Evolutionary conservation across 2,113 vertebrate species (phyloP).

Genomic region (Melanocharis versteri): DNA sequence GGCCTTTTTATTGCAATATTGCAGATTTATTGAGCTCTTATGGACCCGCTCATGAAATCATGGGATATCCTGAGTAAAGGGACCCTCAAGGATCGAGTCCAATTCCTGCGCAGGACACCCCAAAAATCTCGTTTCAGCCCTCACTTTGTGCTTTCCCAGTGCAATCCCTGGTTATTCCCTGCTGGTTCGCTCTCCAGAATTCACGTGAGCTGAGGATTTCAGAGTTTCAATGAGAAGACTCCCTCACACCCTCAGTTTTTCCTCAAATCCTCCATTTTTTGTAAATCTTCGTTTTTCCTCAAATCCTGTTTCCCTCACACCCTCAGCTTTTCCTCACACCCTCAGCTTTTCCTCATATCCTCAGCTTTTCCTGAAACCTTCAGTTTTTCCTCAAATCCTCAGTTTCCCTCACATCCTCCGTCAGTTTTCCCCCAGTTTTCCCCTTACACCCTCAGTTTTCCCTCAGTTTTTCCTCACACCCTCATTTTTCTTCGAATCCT

Average conservation of each 20-base stretch:
- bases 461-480: too few species aligned
- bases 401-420: neutral
- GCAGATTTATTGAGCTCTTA: neutral
- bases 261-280: neutral
- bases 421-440: neutral
- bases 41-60: rapidly evolving
- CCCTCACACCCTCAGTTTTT: neutral
- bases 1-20: neutral
- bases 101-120: neutral
- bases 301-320: neutral
- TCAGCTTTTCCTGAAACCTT: neutral
- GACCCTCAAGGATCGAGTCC: neutral
- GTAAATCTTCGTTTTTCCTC: neutral
- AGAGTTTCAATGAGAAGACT: neutral
- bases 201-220: neutral
- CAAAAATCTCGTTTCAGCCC: neutral
- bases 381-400: neutral
- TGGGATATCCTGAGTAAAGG: neutral
- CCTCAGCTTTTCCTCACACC: neutral
- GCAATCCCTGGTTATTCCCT: too few species aligned
- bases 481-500: too few species aligned
- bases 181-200: neutral
- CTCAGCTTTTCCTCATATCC: neutral
- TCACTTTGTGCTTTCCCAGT: rapidly evolving
- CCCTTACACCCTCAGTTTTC: too few species aligned